Base-by-base conservation (phyloP, 2,797 vertebrate species). In the Hypotaenidia philippensis region DNA sequence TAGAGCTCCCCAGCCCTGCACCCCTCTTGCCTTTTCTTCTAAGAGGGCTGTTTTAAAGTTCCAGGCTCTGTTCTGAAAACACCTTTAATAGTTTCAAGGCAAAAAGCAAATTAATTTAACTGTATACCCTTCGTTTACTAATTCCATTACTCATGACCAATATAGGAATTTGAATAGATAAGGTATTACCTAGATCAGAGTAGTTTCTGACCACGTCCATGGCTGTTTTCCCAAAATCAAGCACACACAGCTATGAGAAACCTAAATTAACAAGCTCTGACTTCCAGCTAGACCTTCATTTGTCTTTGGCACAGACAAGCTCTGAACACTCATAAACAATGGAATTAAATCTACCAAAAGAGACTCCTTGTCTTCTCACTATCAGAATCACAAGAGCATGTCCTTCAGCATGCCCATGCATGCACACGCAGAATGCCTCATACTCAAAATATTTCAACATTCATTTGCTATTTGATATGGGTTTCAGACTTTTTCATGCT, bases 391-490 rank as follows among this genome's bases (percentile, higher is more conserved):
- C 53, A 82, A 72, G 83, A 92, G 87, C 81, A 65, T 0, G 3
- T 76, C 89, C 91, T 92, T 87, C 87, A 77, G 82, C 81, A 1
- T 32, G 81, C 89, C 77, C 38, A 11, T n/a, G n/a, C 90, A 65
- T 0, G 47, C 34, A 81, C 25, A 56, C 25, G 65, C 23, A 78
- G 61, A 75, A 90, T 0, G 7, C 29, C 57, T 84, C 85, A 7
- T 29, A 34, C 23, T 75, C 72, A 81, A 90, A 95, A 72, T 47
- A 92, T 55, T 82, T 94, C 92, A 89, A 66, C 65, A 69, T 36
- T 63, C 40, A 72, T 66, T 82, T 84, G 25, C 44, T 76, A 11
- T 69, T 82, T 85, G 66, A 61, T 79, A 66, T 0, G 10, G 22
- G 75, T 89, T 89, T 76, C 63, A 52, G 60, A 45, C 13, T 29